Percentiles rank a stretch among this genome's conserved stretches.
Conservation (phyloP, 2,888 invertebrate species). For the Andricus quercusramuli region DNA sequence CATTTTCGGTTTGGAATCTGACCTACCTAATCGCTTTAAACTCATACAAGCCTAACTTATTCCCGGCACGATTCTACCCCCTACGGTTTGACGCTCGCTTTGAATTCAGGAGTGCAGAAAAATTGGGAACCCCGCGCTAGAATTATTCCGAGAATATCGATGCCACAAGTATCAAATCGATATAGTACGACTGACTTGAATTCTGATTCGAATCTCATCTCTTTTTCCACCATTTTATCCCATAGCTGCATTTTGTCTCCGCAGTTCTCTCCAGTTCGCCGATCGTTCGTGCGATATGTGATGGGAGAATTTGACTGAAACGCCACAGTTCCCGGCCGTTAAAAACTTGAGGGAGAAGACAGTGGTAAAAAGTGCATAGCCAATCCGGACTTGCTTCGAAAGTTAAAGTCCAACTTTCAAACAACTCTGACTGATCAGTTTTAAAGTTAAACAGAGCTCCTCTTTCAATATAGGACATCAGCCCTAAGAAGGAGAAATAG, state of each 20-base stretch:
- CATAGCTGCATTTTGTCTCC: constrained; percentile 24
- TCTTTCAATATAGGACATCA: constrained; percentile 28
- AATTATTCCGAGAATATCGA: constrained; percentile 40
- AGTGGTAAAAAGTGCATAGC: background rate
- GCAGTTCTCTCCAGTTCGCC: constrained; percentile 11
- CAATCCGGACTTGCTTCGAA: constrained; percentile 18
- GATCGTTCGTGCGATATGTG: constrained; percentile 33
- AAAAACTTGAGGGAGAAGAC: background rate
- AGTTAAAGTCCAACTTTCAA: constrained; percentile 25
- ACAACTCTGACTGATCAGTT: constrained; percentile 32
- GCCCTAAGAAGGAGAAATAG: constrained; percentile 9
- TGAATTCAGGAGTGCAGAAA: constrained; percentile 43
- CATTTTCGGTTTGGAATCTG: constrained; percentile 65
- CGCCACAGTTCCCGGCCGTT: constrained; percentile 23
- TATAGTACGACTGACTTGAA: constrained; percentile 23
- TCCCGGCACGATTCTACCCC: constrained; percentile 53
- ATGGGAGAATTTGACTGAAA: constrained; percentile 19
- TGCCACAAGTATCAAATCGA: constrained; percentile 33
- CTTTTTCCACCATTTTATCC: constrained; percentile 1
- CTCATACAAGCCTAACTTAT: constrained; percentile 61
- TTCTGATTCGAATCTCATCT: constrained; percentile 13
- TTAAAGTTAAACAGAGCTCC: constrained; percentile 33
- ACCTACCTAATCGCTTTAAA: constrained; percentile 67
- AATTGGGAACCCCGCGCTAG: constrained; percentile 43
- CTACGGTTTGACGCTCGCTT: constrained; percentile 46